Evolutionary conservation across 2,113 vertebrate species (phyloP), one percentile per base, ranked within the genome.

Genomic region (Canis aureus): DNA sequence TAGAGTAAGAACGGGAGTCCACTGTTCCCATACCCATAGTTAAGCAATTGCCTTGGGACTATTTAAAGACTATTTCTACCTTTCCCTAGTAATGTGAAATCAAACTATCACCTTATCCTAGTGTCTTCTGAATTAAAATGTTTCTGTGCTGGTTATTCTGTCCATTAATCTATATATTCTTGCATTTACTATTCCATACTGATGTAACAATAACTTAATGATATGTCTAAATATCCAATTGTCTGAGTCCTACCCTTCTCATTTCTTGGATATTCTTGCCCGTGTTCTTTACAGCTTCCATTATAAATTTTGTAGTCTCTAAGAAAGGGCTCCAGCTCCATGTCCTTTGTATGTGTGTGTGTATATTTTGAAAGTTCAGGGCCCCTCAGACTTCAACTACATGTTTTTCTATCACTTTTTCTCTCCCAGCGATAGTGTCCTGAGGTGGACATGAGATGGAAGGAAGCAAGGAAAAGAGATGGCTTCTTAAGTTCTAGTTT

Each of bases 51-150:
- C 83, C 67, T 51, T 2, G 2, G 25, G 19, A 59, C 32, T 38
- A 43, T 62, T 17, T 43, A 85, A 91, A 90, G 59, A 86, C 17
- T 88, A 83, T 86, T 51, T 95, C 78, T 97, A 43, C 32, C 32
- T 93, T 94, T 92, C 35, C 10, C 15, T 76, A 51, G 27, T 53
- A 91, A 85, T 88, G 19, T 83, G n/a, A 95, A 89, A 93, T 78
- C 11, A 96, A 93, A 67, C 15, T 49, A 55, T 92, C 51, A 92
- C 64, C 35, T 81, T 92, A 94, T 29, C 86, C 73, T 91, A 85
- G 2, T 32, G 51, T 93, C 11, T 29, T 38, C 16, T 51, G 19
- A 59, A 59, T 57, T 64, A 71, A 87, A 90, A 86, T 43, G 20
- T 73, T 64, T 62, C 62, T 81, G 12, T 66, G 32, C 32, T 81